These are phyloP conservation scores for Lutraria lutraria DNA, from an alignment of 2,888 invertebrate genomes.

Conservation along the genomic window DNA sequence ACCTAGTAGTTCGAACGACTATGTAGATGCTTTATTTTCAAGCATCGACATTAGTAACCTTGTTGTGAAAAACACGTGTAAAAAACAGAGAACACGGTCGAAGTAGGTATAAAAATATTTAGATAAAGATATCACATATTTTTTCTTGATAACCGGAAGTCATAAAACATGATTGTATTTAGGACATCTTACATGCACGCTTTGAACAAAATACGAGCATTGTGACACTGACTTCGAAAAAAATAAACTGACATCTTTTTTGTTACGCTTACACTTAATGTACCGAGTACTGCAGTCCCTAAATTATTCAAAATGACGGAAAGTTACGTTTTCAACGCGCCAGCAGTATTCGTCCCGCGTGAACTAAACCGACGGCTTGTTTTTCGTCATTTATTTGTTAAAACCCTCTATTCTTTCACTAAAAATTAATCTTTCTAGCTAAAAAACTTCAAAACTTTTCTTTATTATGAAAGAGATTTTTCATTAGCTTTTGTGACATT, in stretches of 20 bases:
- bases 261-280: slow-evolving; percentile 26
- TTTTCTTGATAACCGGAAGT: slow-evolving; percentile 25
- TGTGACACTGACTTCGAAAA: slow-evolving; percentile 30
- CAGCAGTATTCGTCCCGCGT: not conserved
- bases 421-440: not conserved
- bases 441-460: not conserved
- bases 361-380: not conserved
- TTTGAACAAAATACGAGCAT: slow-evolving; percentile 32
- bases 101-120: not conserved
- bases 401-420: not conserved
- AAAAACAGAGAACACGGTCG: not conserved
- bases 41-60: not conserved
- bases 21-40: not conserved
- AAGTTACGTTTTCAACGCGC: slow-evolving; percentile 1
- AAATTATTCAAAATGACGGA: slow-evolving; percentile 1
- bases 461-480: not conserved
- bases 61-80: not conserved
- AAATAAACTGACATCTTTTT: slow-evolving; percentile 24
- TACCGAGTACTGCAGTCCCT: not conserved
- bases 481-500: not conserved
- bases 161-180: not conserved
- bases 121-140: not conserved
- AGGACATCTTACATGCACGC: not conserved
- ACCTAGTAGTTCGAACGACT: not conserved
- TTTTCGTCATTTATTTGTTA: not conserved